Evolutionary conservation across 2,113 vertebrate species (phyloP).

Genomic region (Leucopsar rothschildi): DNA sequence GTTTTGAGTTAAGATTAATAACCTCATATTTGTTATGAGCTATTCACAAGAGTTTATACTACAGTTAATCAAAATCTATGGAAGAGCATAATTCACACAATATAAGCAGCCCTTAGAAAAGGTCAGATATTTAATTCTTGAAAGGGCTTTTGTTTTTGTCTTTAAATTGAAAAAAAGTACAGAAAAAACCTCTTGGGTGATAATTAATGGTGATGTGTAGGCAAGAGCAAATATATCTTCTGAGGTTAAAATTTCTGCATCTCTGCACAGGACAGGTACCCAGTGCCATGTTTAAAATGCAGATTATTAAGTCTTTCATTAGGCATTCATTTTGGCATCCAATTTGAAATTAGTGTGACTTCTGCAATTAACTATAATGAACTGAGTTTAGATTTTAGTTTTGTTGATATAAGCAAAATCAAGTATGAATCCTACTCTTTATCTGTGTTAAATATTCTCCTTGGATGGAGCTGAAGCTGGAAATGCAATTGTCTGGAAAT

Average conservation of each 20-base stretch:
- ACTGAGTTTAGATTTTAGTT: background rate
- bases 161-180: background rate
- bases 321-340: conserved; percentile 2
- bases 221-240: background rate
- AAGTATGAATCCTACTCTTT: background rate
- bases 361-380: conserved; percentile 25
- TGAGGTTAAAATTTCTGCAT: conserved; percentile 41
- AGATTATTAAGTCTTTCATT: conserved; percentile 18
- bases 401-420: conserved; percentile 15
- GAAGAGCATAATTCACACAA: background rate
- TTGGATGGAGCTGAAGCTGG: background rate
- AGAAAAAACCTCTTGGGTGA: background rate
- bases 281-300: conserved; percentile 10
- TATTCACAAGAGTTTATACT: background rate
- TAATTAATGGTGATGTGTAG: conserved; percentile 34
- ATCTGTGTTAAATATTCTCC: background rate
- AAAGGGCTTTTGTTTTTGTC: background rate
- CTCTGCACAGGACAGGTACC: conserved; percentile 15
- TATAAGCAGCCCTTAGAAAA: background rate
- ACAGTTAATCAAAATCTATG: background rate
- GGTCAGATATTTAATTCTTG: background rate
- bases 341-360: conserved; percentile 3
- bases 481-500: background rate
- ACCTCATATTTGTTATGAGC: background rate
- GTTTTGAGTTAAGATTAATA: background rate